These are phyloP conservation scores for Chromoteleia sp. DNA, from an alignment of 2,888 invertebrate genomes.

Conservation along the genomic window DNA sequence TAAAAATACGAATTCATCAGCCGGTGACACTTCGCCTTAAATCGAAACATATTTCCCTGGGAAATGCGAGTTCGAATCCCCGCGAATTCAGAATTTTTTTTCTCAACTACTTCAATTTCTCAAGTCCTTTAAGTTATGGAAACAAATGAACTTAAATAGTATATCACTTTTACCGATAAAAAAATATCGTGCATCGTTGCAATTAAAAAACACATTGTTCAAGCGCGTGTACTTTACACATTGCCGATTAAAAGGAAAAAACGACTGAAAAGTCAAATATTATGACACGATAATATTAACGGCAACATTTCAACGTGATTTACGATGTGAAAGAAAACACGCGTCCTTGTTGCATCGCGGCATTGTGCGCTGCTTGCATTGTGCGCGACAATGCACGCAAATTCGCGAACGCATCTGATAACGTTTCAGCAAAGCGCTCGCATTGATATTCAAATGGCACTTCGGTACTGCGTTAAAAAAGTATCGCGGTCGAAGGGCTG, in stretches of 20 bases:
- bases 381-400: slow-evolving; percentile 54
- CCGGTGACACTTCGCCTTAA: too few relatives aligned
- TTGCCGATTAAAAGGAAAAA: slow-evolving; percentile 50
- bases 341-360: slow-evolving; percentile 48
- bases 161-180: slow-evolving; percentile 24
- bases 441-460: slow-evolving; percentile 36
- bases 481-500: not conserved
- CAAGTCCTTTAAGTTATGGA: not conserved
- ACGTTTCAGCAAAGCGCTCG: slow-evolving; percentile 25
- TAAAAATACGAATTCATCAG: too few relatives aligned
- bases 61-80: too few relatives aligned
- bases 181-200: slow-evolving; percentile 19
- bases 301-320: slow-evolving; percentile 50
- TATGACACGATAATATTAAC: slow-evolving; percentile 63
- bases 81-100: too few relatives aligned
- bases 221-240: slow-evolving; percentile 22
- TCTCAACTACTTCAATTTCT: not conserved
- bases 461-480: not conserved
- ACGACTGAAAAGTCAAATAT: slow-evolving; percentile 61
- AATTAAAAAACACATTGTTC: slow-evolving; percentile 41
- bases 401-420: slow-evolving; percentile 60
- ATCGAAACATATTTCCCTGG: too few relatives aligned
- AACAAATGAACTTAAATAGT: slow-evolving; percentile 17
- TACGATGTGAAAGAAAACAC: slow-evolving; percentile 63
- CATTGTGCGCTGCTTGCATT: slow-evolving; percentile 50